Percentiles rank a stretch among this genome's conserved stretches.
These are phyloP conservation scores for Neosilurus mollespiculum DNA, from an alignment of 2,797 vertebrate genomes.

Conservation along the genomic window DNA sequence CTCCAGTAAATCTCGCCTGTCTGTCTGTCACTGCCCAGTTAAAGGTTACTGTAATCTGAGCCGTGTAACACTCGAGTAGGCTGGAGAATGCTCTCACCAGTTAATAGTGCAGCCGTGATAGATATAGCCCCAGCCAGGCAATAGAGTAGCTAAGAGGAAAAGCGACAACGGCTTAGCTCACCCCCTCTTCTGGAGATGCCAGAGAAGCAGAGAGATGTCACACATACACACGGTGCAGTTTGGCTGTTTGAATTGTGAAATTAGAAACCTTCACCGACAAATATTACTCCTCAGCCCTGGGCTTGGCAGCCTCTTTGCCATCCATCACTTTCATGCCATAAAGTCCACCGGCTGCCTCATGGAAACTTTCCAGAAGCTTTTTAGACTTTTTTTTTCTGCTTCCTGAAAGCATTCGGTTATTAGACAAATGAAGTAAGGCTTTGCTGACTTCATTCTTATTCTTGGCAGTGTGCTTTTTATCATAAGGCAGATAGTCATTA, in stretches of 20 bases:
- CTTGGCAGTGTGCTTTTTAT: slow-evolving; percentile 86
- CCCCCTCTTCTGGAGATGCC: slow-evolving; percentile 37
- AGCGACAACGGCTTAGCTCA: slow-evolving; percentile 52
- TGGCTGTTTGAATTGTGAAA: slow-evolving; percentile 56
- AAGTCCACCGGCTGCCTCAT: slow-evolving; percentile 59
- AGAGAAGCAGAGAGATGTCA: slow-evolving; percentile 10
- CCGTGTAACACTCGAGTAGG: slow-evolving; percentile 58
- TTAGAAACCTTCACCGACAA: slow-evolving; percentile 53
- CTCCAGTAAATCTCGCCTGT: slow-evolving; percentile 55
- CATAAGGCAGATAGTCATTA: slow-evolving; percentile 91
- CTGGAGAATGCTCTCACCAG: slow-evolving; percentile 54
- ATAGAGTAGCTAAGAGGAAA: slow-evolving; percentile 42
- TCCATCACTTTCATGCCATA: slow-evolving; percentile 66
- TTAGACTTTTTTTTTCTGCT: slow-evolving; percentile 69
- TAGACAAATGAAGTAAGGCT: slow-evolving; percentile 80
- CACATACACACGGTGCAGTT: slow-evolving; percentile 26
- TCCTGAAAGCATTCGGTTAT: slow-evolving; percentile 77
- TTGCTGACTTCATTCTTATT: slow-evolving; percentile 85
- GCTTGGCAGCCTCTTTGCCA: slow-evolving; percentile 60
- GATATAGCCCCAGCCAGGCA: slow-evolving; percentile 45
- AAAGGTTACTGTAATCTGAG: slow-evolving; percentile 66
- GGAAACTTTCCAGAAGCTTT: slow-evolving; percentile 77
- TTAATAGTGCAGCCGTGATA: slow-evolving; percentile 57
- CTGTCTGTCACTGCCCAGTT: slow-evolving; percentile 58
- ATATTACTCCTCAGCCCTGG: slow-evolving; percentile 48